These are phyloP conservation scores for Macaca nemestrina DNA, from an alignment of 2,113 vertebrate species.

Conservation along the genomic window DNA sequence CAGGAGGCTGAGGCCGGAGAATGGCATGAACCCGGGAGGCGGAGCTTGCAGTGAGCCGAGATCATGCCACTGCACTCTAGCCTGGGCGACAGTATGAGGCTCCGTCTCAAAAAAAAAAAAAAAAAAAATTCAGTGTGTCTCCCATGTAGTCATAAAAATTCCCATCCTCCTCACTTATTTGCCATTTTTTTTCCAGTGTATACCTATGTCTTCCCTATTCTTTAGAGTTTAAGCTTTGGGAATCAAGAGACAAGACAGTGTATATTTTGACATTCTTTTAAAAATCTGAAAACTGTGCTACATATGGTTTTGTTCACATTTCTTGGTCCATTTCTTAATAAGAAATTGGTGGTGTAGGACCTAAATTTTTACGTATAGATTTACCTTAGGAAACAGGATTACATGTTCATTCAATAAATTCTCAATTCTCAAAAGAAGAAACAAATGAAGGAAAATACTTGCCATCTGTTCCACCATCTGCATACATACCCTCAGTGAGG, in stretches of 20 bases:
- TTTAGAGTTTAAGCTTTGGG: background rate
- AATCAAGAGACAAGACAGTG: accelerated
- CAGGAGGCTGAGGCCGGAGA: too few species aligned
- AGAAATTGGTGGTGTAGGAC: background rate
- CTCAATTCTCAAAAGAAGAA: background rate
- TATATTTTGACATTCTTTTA: background rate
- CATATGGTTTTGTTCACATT: background rate
- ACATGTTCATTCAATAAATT: background rate
- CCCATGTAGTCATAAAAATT: accelerated
- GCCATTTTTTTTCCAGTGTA: accelerated
- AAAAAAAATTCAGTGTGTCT: too few species aligned
- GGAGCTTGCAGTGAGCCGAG: too few species aligned
- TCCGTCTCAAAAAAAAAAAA: too few species aligned
- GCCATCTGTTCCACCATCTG: background rate
- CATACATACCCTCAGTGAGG: accelerated
- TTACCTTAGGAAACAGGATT: background rate
- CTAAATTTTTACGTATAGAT: background rate
- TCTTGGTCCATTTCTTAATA: background rate
- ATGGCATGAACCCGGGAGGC: too few species aligned
- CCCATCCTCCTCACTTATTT: accelerated
- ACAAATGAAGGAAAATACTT: background rate
- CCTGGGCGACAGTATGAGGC: too few species aligned
- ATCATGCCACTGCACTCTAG: too few species aligned
- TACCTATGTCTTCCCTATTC: accelerated
- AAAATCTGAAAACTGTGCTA: background rate